phyloP scores from a whole-genome alignment of 2,888 invertebrate species.

The Thelaira solivaga region DNA sequence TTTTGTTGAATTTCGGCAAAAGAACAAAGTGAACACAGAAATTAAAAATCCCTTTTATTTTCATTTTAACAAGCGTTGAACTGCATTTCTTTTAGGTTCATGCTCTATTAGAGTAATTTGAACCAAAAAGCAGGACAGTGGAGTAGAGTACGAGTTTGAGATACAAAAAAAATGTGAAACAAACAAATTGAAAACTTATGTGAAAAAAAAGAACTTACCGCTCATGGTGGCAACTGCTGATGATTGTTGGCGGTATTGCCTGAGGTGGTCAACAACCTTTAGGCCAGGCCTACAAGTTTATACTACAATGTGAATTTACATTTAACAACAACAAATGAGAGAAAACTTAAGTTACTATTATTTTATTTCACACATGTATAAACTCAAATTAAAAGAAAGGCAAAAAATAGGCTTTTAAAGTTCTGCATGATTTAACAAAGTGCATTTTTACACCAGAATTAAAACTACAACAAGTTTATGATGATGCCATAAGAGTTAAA shows the following conservation, averaged over 20 bases:
- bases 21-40: constrained; percentile 52
- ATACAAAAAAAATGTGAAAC: not conserved
- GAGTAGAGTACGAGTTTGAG: not conserved
- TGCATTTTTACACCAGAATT: constrained; percentile 44
- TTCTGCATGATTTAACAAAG: constrained; percentile 60
- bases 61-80: constrained; percentile 48
- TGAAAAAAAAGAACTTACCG: constrained; percentile 15
- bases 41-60: constrained; percentile 51
- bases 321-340: not conserved
- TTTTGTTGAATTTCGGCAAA: constrained; percentile 45
- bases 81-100: constrained; percentile 47
- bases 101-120: constrained; percentile 56
- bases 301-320: constrained; percentile 4
- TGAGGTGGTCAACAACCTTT: constrained; percentile 56
- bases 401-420: constrained; percentile 52
- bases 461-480: constrained; percentile 13
- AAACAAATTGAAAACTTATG: constrained; percentile 15
- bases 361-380: constrained; percentile 31
- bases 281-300: no score
- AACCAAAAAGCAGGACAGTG: constrained; percentile 45
- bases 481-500: not conserved
- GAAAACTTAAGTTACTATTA: constrained; percentile 40
- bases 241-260: constrained; percentile 1
- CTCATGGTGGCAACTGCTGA: constrained; percentile 13
- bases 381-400: constrained; percentile 12